These are phyloP conservation scores for Schlechtendalia chinensis DNA, from an alignment of 1,140 invertebrate genomes.

Conservation along the genomic window DNA sequence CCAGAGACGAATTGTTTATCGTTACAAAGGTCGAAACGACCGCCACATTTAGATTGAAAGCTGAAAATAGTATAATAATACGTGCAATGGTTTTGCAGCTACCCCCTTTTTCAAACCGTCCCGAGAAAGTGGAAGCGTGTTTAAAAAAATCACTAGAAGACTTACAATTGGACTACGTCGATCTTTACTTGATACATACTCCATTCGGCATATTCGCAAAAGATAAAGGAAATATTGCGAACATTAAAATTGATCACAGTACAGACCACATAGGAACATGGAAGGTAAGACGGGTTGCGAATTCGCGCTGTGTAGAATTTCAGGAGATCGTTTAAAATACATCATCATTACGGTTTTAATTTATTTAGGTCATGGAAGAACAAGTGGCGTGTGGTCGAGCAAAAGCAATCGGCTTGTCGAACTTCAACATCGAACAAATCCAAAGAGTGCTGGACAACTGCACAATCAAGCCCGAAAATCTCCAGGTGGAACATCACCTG, in stretches of 20 bases:
- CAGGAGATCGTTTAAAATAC: no score
- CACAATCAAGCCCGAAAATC: constrained; percentile 67
- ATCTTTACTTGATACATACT: constrained; percentile 80
- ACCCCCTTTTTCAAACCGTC: constrained; percentile 62
- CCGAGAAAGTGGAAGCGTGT: constrained; percentile 71
- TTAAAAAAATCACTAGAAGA: constrained; percentile 70
- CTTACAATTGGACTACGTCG: constrained; percentile 75
- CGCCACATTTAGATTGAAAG: no score
- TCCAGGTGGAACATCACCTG: constrained; percentile 81
- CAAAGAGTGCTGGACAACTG: constrained; percentile 64
- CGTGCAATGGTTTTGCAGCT: constrained; percentile 51
- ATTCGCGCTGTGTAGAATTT: no score
- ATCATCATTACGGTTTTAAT: no score
- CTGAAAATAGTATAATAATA: no score
- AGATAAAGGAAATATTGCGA: constrained; percentile 51
- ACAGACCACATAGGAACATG: constrained; percentile 52
- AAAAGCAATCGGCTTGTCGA: constrained; percentile 77
- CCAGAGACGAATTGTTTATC: constrained; percentile 69
- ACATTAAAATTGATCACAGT: constrained; percentile 41
- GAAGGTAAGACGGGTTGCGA: constrained; percentile 51
- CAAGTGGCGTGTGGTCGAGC: constrained; percentile 65
- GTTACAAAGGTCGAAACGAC: constrained; percentile 62
- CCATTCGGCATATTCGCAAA: constrained; percentile 68
- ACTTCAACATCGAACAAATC: constrained; percentile 74
- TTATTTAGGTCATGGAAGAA: constrained; percentile 67